phyloP scores from a whole-genome alignment of 2,888 invertebrate species.

The Acrocera orbiculus region DNA sequence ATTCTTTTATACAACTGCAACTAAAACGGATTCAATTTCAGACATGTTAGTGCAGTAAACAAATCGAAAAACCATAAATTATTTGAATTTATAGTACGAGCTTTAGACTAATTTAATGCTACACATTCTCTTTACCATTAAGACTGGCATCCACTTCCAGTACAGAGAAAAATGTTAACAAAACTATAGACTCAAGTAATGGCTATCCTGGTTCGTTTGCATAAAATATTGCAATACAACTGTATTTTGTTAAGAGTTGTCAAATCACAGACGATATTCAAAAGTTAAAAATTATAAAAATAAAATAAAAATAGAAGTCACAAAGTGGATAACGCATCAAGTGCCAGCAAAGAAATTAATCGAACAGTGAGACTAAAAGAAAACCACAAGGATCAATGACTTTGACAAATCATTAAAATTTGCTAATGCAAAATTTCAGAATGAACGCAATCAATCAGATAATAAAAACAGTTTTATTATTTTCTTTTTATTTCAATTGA shows the following conservation, averaged over 20 bases:
- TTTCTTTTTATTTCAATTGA: slow-evolving; percentile 7
- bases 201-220: slow-evolving; percentile 6
- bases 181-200: slow-evolving; percentile 4
- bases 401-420: slow-evolving; percentile 9
- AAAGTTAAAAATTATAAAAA: background rate
- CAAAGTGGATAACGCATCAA: background rate
- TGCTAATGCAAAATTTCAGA: slow-evolving; percentile 7
- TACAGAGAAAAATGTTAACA: slow-evolving; percentile 4
- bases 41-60: too few species aligned
- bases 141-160: background rate
- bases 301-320: background rate
- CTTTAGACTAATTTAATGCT: slow-evolving; percentile 5
- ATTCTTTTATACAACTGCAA: too few species aligned
- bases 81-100: slow-evolving; percentile 8
- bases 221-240: slow-evolving; percentile 7
- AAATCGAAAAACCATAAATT: slow-evolving; percentile 10
- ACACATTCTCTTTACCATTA: background rate
- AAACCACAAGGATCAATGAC: slow-evolving; percentile 3
- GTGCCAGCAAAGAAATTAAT: background rate
- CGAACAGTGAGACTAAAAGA: slow-evolving; percentile 4
- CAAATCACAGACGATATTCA: slow-evolving; percentile 1
- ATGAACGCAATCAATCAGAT: slow-evolving; percentile 8
- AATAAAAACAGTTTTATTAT: slow-evolving; percentile 3
- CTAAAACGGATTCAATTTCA: too few species aligned
- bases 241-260: slow-evolving; percentile 7